Base-by-base conservation (phyloP, 2,113 vertebrate species). In the Zosterops lateralis region DNA sequence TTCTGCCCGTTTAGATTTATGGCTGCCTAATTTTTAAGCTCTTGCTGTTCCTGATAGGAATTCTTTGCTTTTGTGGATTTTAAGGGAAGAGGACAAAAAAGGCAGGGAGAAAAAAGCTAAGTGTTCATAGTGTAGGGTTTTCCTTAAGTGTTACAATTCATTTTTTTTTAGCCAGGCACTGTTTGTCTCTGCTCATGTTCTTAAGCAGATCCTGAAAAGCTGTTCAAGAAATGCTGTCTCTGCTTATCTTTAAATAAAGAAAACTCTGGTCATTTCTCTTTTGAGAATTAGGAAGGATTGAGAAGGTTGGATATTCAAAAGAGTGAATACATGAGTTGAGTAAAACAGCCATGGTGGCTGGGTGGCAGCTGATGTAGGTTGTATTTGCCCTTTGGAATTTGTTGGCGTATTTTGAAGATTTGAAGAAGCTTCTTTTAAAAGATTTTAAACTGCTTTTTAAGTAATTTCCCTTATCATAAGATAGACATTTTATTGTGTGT, bases 41-140 rank as follows among this genome's bases (percentile, higher is more conserved):
- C 12, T 68, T 79, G 29, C 26, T 44, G 19, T 76, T 93, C 24
- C 36, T 61, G 21, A 22, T n/a, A 64, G 48, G 82, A 88, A 24
- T 67, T 72, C 3, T 16, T 66, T 73, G 17, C 31, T 77, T 68
- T 66, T 74, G 4, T 51, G 45, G 19, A 50, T 84, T 66, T 90
- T 66, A 62, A 62, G 17, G 42, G 56, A 68, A 64, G 24, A 76
- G 21, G 25, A 60, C 20, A 28, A 54, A 73, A 65, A 47, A 53
- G 19, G 10, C 5, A 2, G 29, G 17, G 24, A 6, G 3, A 1
- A 7, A 31, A 16, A 53, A 8, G 4, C 45, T 24, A 22, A 22
- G 7, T 13, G 14, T 21, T 71, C 17, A 4, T 71, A 48, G 24
- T 9, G 31, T 40, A 58, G 21, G 6, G 57, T 91, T 71, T 67